Evolutionary conservation across 2,113 vertebrate genomes (phyloP).

Genomic region (Lutjanus erythropterus): DNA sequence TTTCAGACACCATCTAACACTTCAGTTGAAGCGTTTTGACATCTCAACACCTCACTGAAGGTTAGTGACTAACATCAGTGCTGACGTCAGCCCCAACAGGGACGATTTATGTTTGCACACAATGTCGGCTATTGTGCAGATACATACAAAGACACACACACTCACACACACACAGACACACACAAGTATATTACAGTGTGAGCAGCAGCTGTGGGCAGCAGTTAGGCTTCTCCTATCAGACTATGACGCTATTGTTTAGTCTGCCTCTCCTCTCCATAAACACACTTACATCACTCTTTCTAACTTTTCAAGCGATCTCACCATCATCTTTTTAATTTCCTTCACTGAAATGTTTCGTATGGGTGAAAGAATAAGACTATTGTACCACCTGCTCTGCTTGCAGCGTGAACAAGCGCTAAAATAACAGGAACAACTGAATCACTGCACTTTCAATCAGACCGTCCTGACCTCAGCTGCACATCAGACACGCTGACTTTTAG

Average conservation of each 20-base stretch:
- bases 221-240: constrained; percentile 34
- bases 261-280: constrained; percentile 43
- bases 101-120: constrained; percentile 44
- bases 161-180: background rate
- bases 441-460: constrained; percentile 57
- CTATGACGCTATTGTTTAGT: constrained; percentile 50
- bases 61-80: constrained; percentile 24
- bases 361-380: constrained; percentile 7
- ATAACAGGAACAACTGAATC: constrained; percentile 63
- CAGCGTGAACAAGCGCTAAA: constrained; percentile 19
- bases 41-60: constrained; percentile 31
- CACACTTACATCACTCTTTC: constrained; percentile 24
- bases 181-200: background rate
- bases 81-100: constrained; percentile 41
- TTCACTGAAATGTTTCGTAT: constrained; percentile 22
- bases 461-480: constrained; percentile 69
- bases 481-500: constrained; percentile 63
- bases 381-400: constrained; percentile 20
- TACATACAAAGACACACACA: background rate
- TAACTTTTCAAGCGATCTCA: constrained; percentile 10
- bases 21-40: constrained; percentile 12
- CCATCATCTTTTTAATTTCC: constrained; percentile 18
- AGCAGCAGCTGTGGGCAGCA: constrained; percentile 25
- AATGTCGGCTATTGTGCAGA: background rate
- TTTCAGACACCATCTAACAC: background rate